These are phyloP conservation scores for Zosterops pallidus DNA, from an alignment of 2,113 vertebrate species.

Conservation along the genomic window DNA sequence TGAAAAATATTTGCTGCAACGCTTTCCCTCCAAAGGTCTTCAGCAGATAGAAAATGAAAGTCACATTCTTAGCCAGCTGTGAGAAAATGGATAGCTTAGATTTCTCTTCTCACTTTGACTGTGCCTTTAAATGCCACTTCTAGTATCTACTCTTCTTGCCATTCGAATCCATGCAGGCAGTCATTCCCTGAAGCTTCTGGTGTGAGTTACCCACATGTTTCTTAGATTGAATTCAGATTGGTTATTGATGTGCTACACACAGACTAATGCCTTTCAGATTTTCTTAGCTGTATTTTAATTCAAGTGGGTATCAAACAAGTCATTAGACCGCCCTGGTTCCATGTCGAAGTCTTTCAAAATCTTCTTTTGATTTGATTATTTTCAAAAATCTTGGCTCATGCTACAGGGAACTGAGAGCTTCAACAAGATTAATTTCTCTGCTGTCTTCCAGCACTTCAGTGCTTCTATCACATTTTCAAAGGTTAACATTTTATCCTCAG, in stretches of 20 bases:
- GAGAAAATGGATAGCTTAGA: not conserved
- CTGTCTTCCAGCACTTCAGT: not conserved
- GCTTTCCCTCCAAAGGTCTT: not conserved
- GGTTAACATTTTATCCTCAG: not conserved
- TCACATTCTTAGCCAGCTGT: not conserved
- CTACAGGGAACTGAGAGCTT: not conserved
- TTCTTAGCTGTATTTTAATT: not conserved
- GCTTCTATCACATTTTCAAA: not conserved
- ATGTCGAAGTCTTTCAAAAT: not conserved
- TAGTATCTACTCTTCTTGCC: not conserved
- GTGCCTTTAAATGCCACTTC: not conserved
- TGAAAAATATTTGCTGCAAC: not conserved
- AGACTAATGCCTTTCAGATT: not conserved
- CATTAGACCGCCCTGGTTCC: not conserved
- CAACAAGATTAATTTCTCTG: not conserved
- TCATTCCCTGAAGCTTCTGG: not conserved
- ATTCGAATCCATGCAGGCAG: not conserved
- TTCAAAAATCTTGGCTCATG: not conserved
- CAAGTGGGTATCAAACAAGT: not conserved
- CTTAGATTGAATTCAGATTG: not conserved
- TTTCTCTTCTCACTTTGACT: not conserved
- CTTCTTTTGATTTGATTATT: not conserved
- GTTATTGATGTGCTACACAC: not conserved
- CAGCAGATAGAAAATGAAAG: not conserved
- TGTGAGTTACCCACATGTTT: not conserved